phyloP scores from a whole-genome alignment of 2,888 invertebrate species.

The Embidobia sp. region DNA sequence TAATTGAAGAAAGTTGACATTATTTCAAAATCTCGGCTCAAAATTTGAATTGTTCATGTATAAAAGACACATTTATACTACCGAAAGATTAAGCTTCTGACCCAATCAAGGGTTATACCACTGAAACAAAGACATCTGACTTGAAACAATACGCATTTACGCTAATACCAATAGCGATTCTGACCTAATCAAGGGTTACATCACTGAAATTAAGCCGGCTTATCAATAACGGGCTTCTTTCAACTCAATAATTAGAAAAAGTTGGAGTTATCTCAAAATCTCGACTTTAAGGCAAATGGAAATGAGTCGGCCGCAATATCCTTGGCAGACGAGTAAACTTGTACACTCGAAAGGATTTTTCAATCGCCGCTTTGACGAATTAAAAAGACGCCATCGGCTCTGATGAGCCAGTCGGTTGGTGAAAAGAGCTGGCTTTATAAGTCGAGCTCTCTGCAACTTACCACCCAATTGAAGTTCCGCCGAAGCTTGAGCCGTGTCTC shows the following conservation, averaged over 20 bases:
- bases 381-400: conserved; percentile 5
- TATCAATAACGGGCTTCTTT: conserved; percentile 15
- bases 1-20: too few relatives aligned
- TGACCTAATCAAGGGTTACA: too few relatives aligned
- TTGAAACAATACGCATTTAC: too few relatives aligned
- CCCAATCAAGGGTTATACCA: too few relatives aligned
- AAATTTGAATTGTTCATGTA: too few relatives aligned
- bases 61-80: too few relatives aligned
- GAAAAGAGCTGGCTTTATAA: too few relatives aligned
- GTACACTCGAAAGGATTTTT: conserved; percentile 1
- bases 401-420: too few relatives aligned
- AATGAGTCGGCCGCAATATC: conserved; percentile 13
- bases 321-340: conserved; percentile 1
- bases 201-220: too few relatives aligned
- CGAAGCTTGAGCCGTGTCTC: conserved; percentile 89
- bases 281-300: conserved; percentile 31
- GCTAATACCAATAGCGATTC: neutral
- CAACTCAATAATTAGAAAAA: conserved; percentile 10
- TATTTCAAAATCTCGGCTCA: too few relatives aligned
- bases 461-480: conserved; percentile 89
- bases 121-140: too few relatives aligned
- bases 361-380: conserved; percentile 19
- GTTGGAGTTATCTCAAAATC: neutral
- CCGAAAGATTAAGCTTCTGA: too few relatives aligned
- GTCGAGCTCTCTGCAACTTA: conserved; percentile 82